Percentiles rank a stretch among this genome's conserved stretches.
These are phyloP conservation scores for Florisuga fusca DNA, from an alignment of 2,797 vertebrate genomes.

Conservation along the genomic window DNA sequence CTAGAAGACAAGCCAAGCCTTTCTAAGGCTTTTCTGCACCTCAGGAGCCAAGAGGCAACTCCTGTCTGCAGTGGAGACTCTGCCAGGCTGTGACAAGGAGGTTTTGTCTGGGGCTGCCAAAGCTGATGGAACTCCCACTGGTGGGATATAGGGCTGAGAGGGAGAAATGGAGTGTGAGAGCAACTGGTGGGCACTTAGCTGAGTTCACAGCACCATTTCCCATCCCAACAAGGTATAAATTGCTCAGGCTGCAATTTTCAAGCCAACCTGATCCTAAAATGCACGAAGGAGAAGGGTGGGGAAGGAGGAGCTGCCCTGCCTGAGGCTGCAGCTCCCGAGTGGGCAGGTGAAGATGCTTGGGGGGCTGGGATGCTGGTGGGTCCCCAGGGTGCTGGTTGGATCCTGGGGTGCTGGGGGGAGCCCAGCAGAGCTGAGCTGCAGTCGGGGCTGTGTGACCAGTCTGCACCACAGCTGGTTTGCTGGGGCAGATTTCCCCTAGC, in stretches of 20 bases:
- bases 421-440: not conserved
- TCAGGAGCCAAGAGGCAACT: not conserved
- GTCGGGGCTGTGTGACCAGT: not conserved
- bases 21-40: not conserved
- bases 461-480: not conserved
- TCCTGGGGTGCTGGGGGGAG: not conserved
- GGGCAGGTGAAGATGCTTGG: rapidly evolving
- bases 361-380: not conserved
- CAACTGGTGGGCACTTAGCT: not conserved
- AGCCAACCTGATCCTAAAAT: not conserved
- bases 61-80: not conserved
- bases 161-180: not conserved
- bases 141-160: not conserved
- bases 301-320: not conserved
- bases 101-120: not conserved
- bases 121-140: not conserved
- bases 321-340: rapidly evolving
- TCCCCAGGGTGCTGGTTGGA: not conserved
- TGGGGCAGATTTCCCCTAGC: not conserved
- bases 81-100: not conserved
- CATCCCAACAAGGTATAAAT: not conserved
- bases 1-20: not conserved
- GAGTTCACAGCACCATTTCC: not conserved
- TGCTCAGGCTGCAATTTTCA: not conserved
- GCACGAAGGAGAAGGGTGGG: not conserved